Evolutionary conservation across 1,140 invertebrate genomes (phyloP), one percentile per base, ranked within the genome.

Genomic region (Potamilus streckersoni): DNA sequence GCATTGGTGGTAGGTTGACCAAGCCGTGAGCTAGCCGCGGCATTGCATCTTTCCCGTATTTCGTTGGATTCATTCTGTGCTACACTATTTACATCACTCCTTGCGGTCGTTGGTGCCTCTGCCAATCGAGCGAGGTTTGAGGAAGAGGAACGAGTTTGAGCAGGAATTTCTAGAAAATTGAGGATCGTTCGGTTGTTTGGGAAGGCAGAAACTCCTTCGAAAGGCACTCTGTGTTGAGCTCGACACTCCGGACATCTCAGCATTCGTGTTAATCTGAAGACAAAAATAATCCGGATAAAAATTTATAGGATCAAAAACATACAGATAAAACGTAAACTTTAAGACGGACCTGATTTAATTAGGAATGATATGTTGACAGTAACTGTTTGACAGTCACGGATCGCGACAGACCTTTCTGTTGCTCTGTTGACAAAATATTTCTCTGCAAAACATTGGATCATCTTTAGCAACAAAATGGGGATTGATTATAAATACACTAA

Each of bases 191-290:
- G 76, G 60, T 88, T 88, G 69, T 85, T 86, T 16, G 85, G 85
- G 69, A 84, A 86, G 12, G 77, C 69, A 16, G 79, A 76, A 8
- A 83, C 78, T 2, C 86, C 86, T 27, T 78, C 73, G 59, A 85
- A 79, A 13, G 97, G 97, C 85, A 99, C 97, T 74, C 96, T 93
- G 91, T 99, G 97, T 91, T 99, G 97, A 68, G 97, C 96, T 73
- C 98, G 93, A 88, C 98, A 99, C 94, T 99, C 98, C 85, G 98
- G 98, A 93, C 98, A 99, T 93, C 98, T 98, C 62, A 99, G 95
- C 93, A 95, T 88, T 49, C 92, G 69, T 49, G 38, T 49, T 67
- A 76, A 76, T 67, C 74, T 76, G 49, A 6, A 56, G 49, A 72
- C 1, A 72, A 72, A 72, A 68, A 23, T n/a, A 17, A n/a, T 12